These are phyloP conservation scores for Actinia tenebrosa DNA, from an alignment of 64 coral and sea anemone genomes.

Conservation along the genomic window DNA sequence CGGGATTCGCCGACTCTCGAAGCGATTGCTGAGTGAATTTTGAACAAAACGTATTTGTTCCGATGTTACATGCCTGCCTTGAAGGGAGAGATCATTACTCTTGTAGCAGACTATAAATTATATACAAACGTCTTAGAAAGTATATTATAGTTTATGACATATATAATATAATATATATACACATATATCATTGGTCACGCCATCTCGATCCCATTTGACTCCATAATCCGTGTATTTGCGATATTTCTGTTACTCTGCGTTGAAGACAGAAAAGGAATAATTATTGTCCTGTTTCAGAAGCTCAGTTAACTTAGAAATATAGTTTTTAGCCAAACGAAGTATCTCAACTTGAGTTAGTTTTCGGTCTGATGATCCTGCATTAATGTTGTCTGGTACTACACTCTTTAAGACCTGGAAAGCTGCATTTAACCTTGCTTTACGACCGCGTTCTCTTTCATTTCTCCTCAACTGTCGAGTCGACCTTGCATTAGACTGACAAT, in stretches of 20 bases:
- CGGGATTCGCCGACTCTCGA: background rate
- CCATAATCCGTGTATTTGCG: background rate
- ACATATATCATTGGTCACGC: background rate
- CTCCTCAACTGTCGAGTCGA: slow-evolving; percentile 85
- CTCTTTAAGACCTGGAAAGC: slow-evolving; percentile 96
- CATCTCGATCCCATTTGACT: background rate
- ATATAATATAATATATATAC: background rate
- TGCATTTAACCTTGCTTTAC: slow-evolving; percentile 86
- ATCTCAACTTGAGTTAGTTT: slow-evolving; percentile 99
- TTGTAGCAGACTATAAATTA: background rate
- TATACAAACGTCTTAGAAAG: background rate
- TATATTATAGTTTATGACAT: background rate
- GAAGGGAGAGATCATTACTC: background rate
- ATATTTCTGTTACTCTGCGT: slow-evolving; percentile 14
- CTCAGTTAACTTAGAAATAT: slow-evolving; percentile 89
- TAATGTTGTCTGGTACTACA: slow-evolving; percentile 69
- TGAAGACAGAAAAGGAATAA: slow-evolving; percentile 52
- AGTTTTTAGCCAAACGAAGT: slow-evolving; percentile 90
- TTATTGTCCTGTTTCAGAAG: slow-evolving; percentile 54
- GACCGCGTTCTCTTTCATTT: slow-evolving; percentile 84
- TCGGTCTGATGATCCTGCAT: slow-evolving; percentile 45
- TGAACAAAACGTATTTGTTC: background rate
- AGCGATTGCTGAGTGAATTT: background rate
- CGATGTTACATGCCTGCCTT: too few relatives aligned
- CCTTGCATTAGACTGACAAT: slow-evolving; percentile 33